These are phyloP conservation scores for Neoaliturus tenellus DNA, from an alignment of 2,888 invertebrate genomes.

Conservation along the genomic window DNA sequence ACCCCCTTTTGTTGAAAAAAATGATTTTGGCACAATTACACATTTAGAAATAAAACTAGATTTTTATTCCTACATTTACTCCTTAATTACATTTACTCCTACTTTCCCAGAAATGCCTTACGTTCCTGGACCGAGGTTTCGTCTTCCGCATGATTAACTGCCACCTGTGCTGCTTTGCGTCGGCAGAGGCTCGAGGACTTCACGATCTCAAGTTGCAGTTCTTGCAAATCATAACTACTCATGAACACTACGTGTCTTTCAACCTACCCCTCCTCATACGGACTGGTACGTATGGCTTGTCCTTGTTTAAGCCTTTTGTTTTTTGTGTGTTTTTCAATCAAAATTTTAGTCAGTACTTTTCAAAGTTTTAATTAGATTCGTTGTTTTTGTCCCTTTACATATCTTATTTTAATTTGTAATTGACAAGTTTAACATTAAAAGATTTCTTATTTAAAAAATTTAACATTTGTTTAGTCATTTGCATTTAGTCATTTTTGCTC, in stretches of 20 bases:
- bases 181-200: constrained; percentile 86
- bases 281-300: not conserved
- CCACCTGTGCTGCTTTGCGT: constrained; percentile 90
- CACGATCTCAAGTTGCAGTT: constrained; percentile 96
- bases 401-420: no score
- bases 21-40: no score
- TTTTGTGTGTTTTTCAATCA: not conserved
- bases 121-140: constrained; percentile 96
- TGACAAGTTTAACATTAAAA: no score
- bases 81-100: no score
- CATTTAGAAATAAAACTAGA: no score
- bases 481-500: no score
- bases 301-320: not conserved
- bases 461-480: no score
- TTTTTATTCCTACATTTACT: no score
- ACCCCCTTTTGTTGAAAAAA: no score
- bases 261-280: constrained; percentile 85
- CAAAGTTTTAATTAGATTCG: no score
- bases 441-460: no score
- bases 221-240: constrained; percentile 92
- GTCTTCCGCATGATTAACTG: constrained; percentile 92
- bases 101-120: constrained; percentile 86
- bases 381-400: no score
- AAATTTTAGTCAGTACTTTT: not conserved
- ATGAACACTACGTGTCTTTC: constrained; percentile 96